Evolutionary conservation across 2,797 vertebrate species (phyloP), one percentile per base, ranked within the genome.

Genomic region (Alauda arvensis): DNA sequence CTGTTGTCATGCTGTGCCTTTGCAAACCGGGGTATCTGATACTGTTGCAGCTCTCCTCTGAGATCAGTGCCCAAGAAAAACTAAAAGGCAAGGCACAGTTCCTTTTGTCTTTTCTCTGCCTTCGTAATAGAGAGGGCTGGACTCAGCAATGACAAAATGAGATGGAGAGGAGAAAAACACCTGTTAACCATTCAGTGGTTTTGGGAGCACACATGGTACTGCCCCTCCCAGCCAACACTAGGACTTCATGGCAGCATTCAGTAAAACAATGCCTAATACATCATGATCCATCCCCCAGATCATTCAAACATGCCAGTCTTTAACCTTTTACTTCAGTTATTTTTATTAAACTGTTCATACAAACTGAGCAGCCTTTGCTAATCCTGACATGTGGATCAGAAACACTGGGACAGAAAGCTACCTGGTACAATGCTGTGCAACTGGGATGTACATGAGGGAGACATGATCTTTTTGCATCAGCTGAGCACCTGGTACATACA

Each of bases 211-310:
- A 24, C 0, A 1, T 6, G 46, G 8, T 68, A 10, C 26, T 45
- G 18, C 3, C 4, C 4, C 10, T 63, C 10, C 8, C 21, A 61
- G n/a, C 1, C 24, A 65, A 12, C 23, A 28, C 9, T 4, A 19
- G 6, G 23, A 7, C 20, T 82, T 46, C 1, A 0, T 15, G 46
- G 4, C 20, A 63, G 6, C 7, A 20, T 80, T 39, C 10, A 24
- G 13, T 65, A 83, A 57, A 63, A 33, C 8, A 5, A 18, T 53
- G 26, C 10, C 14, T 46, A 33, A 43, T 31, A 17, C 8, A 55
- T 9, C 6, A 19, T 26, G n/a, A 40, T 57, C 65, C 0, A 1
- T 23, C 6, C 14, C 6, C 2, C 28, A 31, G 19, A 7, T 43
- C 40, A 43, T 39, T 39, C 1, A 1, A 62, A 45, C 5, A 39